phyloP scores from a whole-genome alignment of 2,113 vertebrate species.

The Archilochus colubris region DNA sequence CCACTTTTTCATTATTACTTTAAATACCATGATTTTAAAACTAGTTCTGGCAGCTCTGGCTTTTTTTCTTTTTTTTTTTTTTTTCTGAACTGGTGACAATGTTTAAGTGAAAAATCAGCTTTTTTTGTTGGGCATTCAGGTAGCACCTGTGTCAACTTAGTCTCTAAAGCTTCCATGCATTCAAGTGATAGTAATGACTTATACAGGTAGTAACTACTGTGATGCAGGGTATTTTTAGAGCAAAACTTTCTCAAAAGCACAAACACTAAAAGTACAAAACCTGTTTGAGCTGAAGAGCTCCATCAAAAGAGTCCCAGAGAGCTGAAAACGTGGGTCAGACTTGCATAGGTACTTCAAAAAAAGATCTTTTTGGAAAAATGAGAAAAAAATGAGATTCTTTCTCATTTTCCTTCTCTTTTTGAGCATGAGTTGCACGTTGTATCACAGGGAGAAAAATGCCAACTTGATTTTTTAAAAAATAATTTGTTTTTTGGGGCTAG shows the following conservation, averaged over 20 bases:
- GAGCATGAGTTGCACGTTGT: neutral
- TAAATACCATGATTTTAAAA: neutral
- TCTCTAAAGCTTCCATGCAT: neutral
- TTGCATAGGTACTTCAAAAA: neutral
- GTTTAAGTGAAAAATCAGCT: neutral
- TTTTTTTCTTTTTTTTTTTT: neutral
- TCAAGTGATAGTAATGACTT: neutral
- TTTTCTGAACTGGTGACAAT: neutral
- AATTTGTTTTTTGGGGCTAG: neutral
- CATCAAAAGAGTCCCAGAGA: neutral
- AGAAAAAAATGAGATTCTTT: neutral
- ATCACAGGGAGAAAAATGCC: neutral
- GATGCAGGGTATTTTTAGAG: neutral
- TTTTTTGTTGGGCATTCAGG: neutral
- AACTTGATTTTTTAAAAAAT: neutral
- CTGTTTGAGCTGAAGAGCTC: neutral
- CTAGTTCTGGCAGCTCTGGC: neutral
- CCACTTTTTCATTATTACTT: neutral
- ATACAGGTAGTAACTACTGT: neutral
- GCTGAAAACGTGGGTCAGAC: neutral
- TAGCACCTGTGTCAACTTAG: neutral
- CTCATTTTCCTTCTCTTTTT: neutral
- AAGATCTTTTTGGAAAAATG: neutral
- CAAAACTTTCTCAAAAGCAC: neutral
- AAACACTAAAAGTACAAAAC: neutral